Base-by-base conservation (phyloP, 2,113 vertebrate species). In the Nipponia nippon region DNA sequence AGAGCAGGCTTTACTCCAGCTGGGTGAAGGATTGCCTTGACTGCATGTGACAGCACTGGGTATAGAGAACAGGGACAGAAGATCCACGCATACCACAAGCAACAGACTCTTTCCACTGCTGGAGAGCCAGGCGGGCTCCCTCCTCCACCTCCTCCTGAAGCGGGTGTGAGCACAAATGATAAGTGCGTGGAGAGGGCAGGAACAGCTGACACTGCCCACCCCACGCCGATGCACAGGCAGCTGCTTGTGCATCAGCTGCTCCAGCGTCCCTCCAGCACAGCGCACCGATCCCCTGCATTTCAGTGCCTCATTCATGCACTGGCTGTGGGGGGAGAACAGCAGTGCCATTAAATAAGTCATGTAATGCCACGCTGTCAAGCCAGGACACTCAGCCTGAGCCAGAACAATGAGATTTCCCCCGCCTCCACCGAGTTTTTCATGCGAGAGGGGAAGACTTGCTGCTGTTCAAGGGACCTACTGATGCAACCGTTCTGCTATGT, bases 201-300 rank as follows among this genome's bases (percentile, higher is more conserved):
- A 83, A 78, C 69, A 94, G 94, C 72, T 90, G 83, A 88, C 22
- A 7, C 17, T 44, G 47, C 81, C 69, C 36, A 56, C 22, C 18
- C 62, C 3, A 0, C 2, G 0, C 34, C 1, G 0, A 18, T 27
- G 8, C 34, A 16, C 1, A 1, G 21, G 70, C 63, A 65, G 46
- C 47, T 61, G 71, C 66, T 38, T 50, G 32, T 29, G 59, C 40
- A 91, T 36, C 83, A 90, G 52, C 85, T 93, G 82, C 61, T 63
- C 47, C 61, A 82, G 61, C 0, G 0, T 50, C 82, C 56, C 66
- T 71, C 66, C 83, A 80, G 16, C 42, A 38, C 61, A 19, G 69
- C 1, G 1, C 50, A 7, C 8, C 2, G 4, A 59, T 17, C 14
- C 62, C 34, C 34, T 27, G 14, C 40, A 29, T 46, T 61, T 42